phyloP scores from a whole-genome alignment of 2,888 invertebrate genomes.

The Dolomedes plantarius region DNA sequence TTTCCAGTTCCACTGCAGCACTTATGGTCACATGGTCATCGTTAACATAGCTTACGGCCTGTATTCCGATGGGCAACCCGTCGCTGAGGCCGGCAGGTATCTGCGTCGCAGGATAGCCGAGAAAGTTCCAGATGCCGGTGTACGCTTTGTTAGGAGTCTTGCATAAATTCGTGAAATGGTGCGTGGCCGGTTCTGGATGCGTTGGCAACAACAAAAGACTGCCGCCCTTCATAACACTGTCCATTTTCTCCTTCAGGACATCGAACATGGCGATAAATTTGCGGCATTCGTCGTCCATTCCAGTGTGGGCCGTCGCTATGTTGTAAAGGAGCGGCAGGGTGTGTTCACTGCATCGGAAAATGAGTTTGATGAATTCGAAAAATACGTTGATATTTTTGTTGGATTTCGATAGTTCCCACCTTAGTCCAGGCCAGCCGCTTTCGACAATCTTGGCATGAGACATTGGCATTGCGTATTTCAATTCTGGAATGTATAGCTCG shows the following conservation, averaged over 20 bases:
- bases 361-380: slow-evolving; percentile 26
- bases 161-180: slow-evolving; percentile 89
- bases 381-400: slow-evolving; percentile 76
- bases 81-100: slow-evolving; percentile 85
- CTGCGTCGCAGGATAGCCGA: slow-evolving; percentile 91
- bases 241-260: slow-evolving; percentile 25
- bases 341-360: slow-evolving; percentile 19
- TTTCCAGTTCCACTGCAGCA: slow-evolving; percentile 86
- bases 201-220: slow-evolving; percentile 92
- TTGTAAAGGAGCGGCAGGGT: slow-evolving; percentile 46
- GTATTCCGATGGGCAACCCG: slow-evolving; percentile 87
- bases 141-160: slow-evolving; percentile 91
- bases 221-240: slow-evolving; percentile 78
- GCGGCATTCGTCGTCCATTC: slow-evolving; percentile 26
- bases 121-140: slow-evolving; percentile 89
- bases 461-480: slow-evolving; percentile 77
- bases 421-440: slow-evolving; percentile 74
- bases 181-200: slow-evolving; percentile 91
- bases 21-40: slow-evolving; percentile 88
- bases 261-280: slow-evolving; percentile 28
- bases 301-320: slow-evolving; percentile 33
- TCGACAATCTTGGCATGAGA: slow-evolving; percentile 76
- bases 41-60: slow-evolving; percentile 80
- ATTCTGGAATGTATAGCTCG: slow-evolving; percentile 79
- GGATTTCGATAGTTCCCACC: slow-evolving; percentile 53